Base-by-base conservation (phyloP, 2,113 vertebrate species). In the Crocuta crocuta region DNA sequence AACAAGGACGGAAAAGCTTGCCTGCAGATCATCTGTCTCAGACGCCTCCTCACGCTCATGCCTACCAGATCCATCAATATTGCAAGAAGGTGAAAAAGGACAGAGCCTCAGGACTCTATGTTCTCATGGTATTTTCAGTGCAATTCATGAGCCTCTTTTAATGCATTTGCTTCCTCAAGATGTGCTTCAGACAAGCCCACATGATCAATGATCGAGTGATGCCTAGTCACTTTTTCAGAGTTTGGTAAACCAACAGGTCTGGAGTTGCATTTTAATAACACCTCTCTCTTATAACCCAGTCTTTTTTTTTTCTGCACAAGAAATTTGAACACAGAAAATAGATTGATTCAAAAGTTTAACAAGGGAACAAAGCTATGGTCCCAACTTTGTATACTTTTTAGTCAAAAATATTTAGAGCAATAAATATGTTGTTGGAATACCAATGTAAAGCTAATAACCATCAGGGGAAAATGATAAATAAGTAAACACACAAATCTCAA, bases 231-330 rank as follows among this genome's bases (percentile, higher is more conserved):
- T 94, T 76, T 80, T 91, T 89, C n/a, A 5, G 78, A 71, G 90
- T 96, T 94, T 76, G 6, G 21, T 58, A 87, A 43, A 89, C 70
- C 55, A 89, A 48, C 17, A 48, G 61, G 66, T 63, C 89, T 68
- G 45, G 17, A 58, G 74, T n/a, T 50, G 68, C 94, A 92, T 96
- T 95, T 92, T 88, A 96, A 98, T 48, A 92, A 35, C 84, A 93
- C 66, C 43, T 28, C 4, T 21, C 58, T 89, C 17, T 70, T n/a
- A 1, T 7, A n/a, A 26, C n/a, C 10, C 79, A 84, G 21, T 28
- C 4, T 50, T 23, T 65, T 70, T 48, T 48, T 24, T 48, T 53
- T 31, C 45, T 66, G 12, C 4, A 7, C 26, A 73, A 80, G 28
- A 84, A 90, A 94, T 87, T 28, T 35, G 5, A 68, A 96, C 39